A percentile compares a stretch with the other conserved stretches of the same genome.
Conservation (phyloP, 2,888 invertebrate species). For the Lochmaea capreae region DNA sequence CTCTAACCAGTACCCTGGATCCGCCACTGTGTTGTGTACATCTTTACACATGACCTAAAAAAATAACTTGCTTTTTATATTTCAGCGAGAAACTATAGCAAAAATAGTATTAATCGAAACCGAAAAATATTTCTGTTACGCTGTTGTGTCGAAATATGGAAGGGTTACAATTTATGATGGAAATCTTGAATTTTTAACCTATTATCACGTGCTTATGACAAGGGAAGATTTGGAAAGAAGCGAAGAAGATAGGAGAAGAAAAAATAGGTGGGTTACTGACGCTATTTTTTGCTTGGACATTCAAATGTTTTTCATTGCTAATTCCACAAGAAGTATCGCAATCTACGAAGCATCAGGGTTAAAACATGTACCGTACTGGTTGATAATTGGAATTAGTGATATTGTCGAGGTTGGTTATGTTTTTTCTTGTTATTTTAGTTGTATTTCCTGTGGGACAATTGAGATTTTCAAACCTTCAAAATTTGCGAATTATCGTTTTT, state of each 20-base stretch:
- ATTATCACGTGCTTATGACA: constrained; percentile 69
- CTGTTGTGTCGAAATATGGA: constrained; percentile 71
- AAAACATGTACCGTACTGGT: constrained; percentile 70
- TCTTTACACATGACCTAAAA: too few species aligned
- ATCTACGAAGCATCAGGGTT: constrained; percentile 72
- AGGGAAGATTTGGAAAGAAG: constrained; percentile 66
- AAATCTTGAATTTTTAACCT: constrained; percentile 67
- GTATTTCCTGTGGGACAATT: too few species aligned
- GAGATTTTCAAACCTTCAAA: too few species aligned
- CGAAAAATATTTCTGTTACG: constrained; percentile 72
- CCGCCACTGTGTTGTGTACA: too few species aligned
- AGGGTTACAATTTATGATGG: constrained; percentile 72
- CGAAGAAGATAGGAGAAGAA: constrained; percentile 58
- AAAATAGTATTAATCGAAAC: constrained; percentile 70
- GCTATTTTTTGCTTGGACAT: constrained; percentile 71
- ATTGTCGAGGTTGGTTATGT: constrained; percentile 67
- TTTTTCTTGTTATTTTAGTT: neutral
- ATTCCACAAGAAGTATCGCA: constrained; percentile 72
- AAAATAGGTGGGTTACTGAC: constrained; percentile 73
- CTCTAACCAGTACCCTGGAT: too few species aligned
- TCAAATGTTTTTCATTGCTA: constrained; percentile 68
- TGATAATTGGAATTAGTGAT: constrained; percentile 70
- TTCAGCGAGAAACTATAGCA: constrained; percentile 71
- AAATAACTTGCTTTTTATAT: constrained; percentile 38
- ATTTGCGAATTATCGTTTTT: too few species aligned